Percentiles rank a stretch among this genome's conserved stretches.
phyloP scores from a whole-genome alignment of 1,140 invertebrate species.

The Zophobas atratus region DNA sequence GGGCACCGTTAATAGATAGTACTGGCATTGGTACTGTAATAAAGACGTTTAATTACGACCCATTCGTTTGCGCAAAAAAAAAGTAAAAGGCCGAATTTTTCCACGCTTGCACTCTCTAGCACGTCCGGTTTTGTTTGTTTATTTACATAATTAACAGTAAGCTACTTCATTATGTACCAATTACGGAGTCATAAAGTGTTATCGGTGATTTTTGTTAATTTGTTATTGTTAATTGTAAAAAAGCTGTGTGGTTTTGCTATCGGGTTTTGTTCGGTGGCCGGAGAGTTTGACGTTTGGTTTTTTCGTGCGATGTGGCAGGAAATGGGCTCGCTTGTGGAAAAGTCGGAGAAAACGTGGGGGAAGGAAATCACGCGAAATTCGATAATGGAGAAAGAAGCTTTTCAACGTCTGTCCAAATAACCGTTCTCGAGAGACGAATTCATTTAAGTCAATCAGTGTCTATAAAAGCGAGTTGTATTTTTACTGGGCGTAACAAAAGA shows the following conservation, averaged over 20 bases:
- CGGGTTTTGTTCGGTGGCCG: background rate
- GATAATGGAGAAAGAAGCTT: no score
- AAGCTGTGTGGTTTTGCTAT: background rate
- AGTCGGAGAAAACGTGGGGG: no score
- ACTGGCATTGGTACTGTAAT: conserved; percentile 2
- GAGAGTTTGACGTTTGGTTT: background rate
- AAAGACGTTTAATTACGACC: background rate
- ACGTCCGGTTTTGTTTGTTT: conserved; percentile 37
- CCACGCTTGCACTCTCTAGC: conserved; percentile 40
- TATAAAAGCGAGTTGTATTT: no score
- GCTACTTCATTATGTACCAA: conserved; percentile 22
- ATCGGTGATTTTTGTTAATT: conserved; percentile 28
- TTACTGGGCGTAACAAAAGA: no score
- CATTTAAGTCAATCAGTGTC: no score
- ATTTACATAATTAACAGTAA: conserved; percentile 42
- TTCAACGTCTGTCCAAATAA: no score
- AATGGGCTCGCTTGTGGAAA: no score
- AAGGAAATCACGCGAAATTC: no score
- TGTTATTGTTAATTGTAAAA: conserved; percentile 13
- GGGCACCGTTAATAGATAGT: conserved; percentile 16
- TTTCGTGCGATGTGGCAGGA: background rate
- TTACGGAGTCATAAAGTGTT: conserved; percentile 31
- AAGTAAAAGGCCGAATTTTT: conserved; percentile 43
- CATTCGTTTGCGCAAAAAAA: conserved; percentile 15
- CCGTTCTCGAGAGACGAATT: no score